Evolutionary conservation across 2,113 vertebrate genomes (phyloP).

Genomic region (Talpa occidentalis): DNA sequence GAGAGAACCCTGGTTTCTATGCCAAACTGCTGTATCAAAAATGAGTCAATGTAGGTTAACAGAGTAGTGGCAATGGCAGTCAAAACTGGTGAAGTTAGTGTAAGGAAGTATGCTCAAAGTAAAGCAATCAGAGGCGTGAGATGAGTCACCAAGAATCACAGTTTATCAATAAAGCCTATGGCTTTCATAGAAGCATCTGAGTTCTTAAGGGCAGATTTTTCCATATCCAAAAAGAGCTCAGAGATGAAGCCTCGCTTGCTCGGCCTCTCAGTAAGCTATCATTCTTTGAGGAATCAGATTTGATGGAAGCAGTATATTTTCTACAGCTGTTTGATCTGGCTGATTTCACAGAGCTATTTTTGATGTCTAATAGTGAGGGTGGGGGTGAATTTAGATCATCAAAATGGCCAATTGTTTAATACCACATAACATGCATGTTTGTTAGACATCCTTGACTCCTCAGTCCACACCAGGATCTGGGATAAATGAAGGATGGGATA

Average conservation of each 20-base stretch:
- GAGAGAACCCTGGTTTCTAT: slow-evolving; percentile 9
- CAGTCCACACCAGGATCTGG: not conserved
- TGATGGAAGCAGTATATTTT: slow-evolving; percentile 14
- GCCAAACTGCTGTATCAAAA: not conserved
- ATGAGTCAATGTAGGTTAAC: slow-evolving; percentile 8
- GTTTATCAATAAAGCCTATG: not conserved
- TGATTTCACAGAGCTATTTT: slow-evolving; percentile 50
- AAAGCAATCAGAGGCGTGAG: slow-evolving; percentile 10
- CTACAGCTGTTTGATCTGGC: not conserved
- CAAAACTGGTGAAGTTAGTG: not conserved
- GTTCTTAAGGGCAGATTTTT: slow-evolving; percentile 46
- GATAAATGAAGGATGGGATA: not conserved
- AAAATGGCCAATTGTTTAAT: slow-evolving; percentile 34
- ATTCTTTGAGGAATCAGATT: not conserved
- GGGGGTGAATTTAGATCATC: not conserved
- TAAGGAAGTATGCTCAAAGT: slow-evolving; percentile 3
- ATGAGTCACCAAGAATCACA: not conserved
- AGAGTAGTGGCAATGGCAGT: not conserved
- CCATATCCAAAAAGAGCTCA: slow-evolving; percentile 39
- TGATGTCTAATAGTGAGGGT: not conserved
- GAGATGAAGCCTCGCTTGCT: slow-evolving; percentile 30
- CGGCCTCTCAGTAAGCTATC: not conserved
- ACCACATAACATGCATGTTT: not conserved
- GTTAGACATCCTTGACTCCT: not conserved
- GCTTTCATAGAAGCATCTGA: not conserved